Conservation (phyloP, 2,888 invertebrate genomes). For the Catocala fraxini region DNA sequence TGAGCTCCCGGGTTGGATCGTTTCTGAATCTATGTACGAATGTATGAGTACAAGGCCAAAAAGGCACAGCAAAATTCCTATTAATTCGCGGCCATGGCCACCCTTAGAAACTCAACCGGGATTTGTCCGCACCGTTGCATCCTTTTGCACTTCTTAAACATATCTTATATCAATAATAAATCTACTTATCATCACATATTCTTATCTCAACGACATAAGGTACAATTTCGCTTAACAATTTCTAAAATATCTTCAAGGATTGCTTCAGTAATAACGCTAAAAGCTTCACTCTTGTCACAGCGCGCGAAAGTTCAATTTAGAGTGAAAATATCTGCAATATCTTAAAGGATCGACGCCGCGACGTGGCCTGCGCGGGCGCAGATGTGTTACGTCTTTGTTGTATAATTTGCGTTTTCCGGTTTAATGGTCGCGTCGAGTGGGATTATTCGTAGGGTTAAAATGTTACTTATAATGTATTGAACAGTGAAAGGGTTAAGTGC, state of each 20-base stretch:
- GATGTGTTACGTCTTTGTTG: conserved; percentile 86
- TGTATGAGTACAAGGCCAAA: too few species aligned
- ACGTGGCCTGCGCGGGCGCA: conserved; percentile 69
- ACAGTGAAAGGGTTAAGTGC: conserved; percentile 63
- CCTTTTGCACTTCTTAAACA: conserved; percentile 82
- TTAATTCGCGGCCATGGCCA: conserved; percentile 47
- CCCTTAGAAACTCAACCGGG: conserved; percentile 70
- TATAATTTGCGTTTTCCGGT: conserved; percentile 86
- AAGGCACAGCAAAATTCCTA: not conserved
- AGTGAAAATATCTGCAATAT: conserved; percentile 20
- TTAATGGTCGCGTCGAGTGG: conserved; percentile 80
- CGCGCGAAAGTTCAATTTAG: conserved; percentile 48
- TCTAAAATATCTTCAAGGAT: conserved; percentile 13
- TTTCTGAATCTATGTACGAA: too few species aligned
- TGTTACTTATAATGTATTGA: conserved; percentile 41
- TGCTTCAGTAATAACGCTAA: not conserved
- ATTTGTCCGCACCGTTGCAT: conserved; percentile 76
- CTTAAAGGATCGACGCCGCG: conserved; percentile 46
- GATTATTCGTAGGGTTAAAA: conserved; percentile 56
- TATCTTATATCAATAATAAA: conserved; percentile 84
- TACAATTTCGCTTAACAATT: conserved; percentile 39
- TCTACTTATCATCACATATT: conserved; percentile 58
- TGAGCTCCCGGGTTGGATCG: too few species aligned
- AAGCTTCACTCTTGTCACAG: conserved; percentile 8
- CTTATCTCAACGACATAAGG: conserved; percentile 53